Conservation (phyloP, 2,888 invertebrate genomes). For the Eledona agricola region DNA sequence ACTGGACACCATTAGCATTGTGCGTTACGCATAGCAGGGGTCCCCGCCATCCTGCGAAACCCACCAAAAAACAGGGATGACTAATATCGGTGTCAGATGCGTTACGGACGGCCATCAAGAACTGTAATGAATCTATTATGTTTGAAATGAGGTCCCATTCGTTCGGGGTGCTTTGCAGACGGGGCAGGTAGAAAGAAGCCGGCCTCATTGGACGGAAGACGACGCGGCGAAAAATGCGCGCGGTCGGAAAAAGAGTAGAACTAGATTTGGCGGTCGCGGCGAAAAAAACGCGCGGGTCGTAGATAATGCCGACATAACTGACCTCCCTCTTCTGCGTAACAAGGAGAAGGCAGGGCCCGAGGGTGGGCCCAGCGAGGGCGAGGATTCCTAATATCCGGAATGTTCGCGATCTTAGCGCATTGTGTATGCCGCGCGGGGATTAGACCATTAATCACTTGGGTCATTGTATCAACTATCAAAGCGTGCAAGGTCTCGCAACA, state of each 20-base stretch:
- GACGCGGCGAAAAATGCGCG: too few species aligned
- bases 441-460: slow-evolving; percentile 64
- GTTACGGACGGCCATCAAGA: slow-evolving; percentile 56
- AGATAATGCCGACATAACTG: slow-evolving; percentile 21
- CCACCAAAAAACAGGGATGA: slow-evolving; percentile 56
- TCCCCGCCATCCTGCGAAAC: slow-evolving; percentile 51
- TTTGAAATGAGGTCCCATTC: slow-evolving; percentile 49
- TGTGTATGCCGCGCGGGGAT: slow-evolving; percentile 64
- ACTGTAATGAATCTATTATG: slow-evolving; percentile 62
- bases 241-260: too few species aligned
- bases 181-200: too few species aligned
- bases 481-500: slow-evolving; percentile 63
- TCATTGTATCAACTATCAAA: slow-evolving; percentile 66
- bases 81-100: slow-evolving; percentile 58
- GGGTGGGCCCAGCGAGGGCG: slow-evolving; percentile 47
- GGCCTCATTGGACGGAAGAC: too few species aligned
- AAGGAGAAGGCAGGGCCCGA: slow-evolving; percentile 16
- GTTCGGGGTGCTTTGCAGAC: slow-evolving; percentile 16
- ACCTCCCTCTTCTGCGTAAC: slow-evolving; percentile 32
- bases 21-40: slow-evolving; percentile 46
- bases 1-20: slow-evolving; percentile 53
- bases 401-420: slow-evolving; percentile 63
- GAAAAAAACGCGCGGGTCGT: too few species aligned
- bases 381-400: slow-evolving; percentile 65
- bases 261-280: too few species aligned